Percentiles rank a stretch among this genome's conserved stretches.
These are phyloP conservation scores for Coboldia fuscipes DNA, from an alignment of 1,140 invertebrate genomes.

Conservation along the genomic window DNA sequence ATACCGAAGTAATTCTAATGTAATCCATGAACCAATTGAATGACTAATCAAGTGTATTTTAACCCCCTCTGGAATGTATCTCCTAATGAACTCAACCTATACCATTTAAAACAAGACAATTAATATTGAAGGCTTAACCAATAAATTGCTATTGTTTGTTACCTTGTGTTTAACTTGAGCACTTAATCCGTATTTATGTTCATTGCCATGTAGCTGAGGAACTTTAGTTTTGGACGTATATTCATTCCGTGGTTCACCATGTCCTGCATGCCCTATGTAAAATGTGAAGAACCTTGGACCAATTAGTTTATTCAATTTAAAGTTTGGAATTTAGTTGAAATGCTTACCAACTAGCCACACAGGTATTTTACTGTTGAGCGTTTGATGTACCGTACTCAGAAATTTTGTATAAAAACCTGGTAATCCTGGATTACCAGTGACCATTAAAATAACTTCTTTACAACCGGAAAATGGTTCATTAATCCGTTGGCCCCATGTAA, in stretches of 20 bases:
- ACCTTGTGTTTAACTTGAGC: slow-evolving; percentile 57
- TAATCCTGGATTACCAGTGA: slow-evolving; percentile 47
- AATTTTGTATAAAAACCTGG: slow-evolving; percentile 53
- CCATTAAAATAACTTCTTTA: slow-evolving; percentile 29
- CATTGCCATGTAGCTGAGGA: slow-evolving; percentile 25
- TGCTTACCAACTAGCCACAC: slow-evolving; percentile 36
- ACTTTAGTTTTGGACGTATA: slow-evolving; percentile 16
- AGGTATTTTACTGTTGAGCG: slow-evolving; percentile 29
- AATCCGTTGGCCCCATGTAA: slow-evolving; percentile 43
- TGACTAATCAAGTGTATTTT: slow-evolving; percentile 58
- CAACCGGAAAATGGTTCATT: slow-evolving; percentile 29
- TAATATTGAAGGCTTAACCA: slow-evolving; percentile 1
- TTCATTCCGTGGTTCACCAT: slow-evolving; percentile 31
- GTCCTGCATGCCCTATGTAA: slow-evolving; percentile 41
- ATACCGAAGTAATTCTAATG: slow-evolving; percentile 49
- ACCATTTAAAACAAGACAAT: slow-evolving; percentile 16
- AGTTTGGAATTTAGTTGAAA: too few species aligned
- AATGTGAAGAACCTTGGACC: too few species aligned
- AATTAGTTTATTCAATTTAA: too few species aligned
- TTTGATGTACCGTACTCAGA: slow-evolving; percentile 31
- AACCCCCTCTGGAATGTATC: slow-evolving; percentile 40
- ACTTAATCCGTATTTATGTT: slow-evolving; percentile 36
- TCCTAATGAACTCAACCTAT: slow-evolving; percentile 42
- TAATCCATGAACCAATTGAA: slow-evolving; percentile 66
- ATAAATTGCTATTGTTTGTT: slow-evolving; percentile 12